Percentiles rank a stretch among this genome's conserved stretches.
Conservation (phyloP, 1,140 invertebrate species). For the Melipona quadrifasciata region DNA sequence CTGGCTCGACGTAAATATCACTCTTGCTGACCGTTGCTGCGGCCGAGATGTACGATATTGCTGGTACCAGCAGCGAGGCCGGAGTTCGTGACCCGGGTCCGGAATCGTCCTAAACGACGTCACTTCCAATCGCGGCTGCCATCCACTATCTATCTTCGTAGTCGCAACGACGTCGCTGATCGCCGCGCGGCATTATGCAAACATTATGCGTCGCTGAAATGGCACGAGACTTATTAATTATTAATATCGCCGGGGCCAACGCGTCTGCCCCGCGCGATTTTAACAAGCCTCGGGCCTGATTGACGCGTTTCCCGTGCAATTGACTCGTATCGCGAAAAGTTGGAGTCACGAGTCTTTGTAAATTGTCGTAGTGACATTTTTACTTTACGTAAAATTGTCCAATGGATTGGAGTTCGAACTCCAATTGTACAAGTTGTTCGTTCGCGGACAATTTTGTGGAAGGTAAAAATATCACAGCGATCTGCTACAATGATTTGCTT, state of each 20-base stretch:
- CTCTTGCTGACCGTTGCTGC: constrained; percentile 46
- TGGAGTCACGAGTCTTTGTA: no score
- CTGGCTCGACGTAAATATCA: constrained; percentile 57
- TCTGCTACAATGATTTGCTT: no score
- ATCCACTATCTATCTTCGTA: constrained; percentile 44
- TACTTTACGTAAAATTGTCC: no score
- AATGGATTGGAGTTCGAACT: no score
- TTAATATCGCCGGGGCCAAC: neutral
- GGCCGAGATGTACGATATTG: constrained; percentile 62
- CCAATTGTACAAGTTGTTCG: no score
- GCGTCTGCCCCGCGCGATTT: neutral
- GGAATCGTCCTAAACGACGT: constrained; percentile 59
- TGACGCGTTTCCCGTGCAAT: neutral
- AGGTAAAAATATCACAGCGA: no score
- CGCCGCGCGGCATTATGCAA: constrained; percentile 23
- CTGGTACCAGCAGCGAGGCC: constrained; percentile 40
- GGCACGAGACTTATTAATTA: constrained; percentile 21
- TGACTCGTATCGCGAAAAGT: no score
- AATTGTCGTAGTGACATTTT: no score
- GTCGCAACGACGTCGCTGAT: neutral
- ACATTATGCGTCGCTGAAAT: constrained; percentile 20
- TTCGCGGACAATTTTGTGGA: no score
- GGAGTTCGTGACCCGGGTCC: constrained; percentile 51
- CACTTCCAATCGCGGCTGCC: constrained; percentile 41
- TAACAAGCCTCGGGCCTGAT: neutral